Evolutionary conservation across 2,888 invertebrate species (phyloP).

Genomic region (Sesia bembeciformis): DNA sequence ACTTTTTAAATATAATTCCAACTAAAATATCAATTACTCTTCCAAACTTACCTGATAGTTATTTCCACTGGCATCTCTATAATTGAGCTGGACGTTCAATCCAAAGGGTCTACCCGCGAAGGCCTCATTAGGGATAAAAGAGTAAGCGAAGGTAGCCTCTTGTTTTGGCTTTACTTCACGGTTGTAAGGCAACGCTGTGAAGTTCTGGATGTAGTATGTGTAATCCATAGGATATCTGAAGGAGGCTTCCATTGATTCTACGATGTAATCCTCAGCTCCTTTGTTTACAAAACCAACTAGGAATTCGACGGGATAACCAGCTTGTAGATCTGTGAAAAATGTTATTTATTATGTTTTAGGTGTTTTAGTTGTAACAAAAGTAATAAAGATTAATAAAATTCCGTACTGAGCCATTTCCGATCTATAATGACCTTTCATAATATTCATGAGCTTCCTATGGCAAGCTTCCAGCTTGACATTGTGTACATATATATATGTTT

Average conservation of each 20-base stretch:
- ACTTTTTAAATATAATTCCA: too few relatives aligned
- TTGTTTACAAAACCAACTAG: conserved; percentile 97
- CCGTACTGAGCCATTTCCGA: too few relatives aligned
- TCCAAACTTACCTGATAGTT: conserved; percentile 68
- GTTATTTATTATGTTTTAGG: too few relatives aligned
- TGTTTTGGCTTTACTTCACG: conserved; percentile 91
- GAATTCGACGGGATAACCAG: conserved; percentile 94
- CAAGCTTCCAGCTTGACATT: too few relatives aligned
- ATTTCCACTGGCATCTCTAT: conserved; percentile 83
- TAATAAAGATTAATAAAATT: too few relatives aligned
- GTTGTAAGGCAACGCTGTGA: conserved; percentile 92
- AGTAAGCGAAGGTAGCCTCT: conserved; percentile 96
- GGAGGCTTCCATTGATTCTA: conserved; percentile 96
- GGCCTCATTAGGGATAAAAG: conserved; percentile 95
- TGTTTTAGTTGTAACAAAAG: too few relatives aligned
- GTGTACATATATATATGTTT: too few relatives aligned
- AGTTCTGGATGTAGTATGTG: conserved; percentile 98
- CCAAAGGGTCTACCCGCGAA: conserved; percentile 98
- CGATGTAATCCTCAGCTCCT: conserved; percentile 90
- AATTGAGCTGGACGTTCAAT: conserved; percentile 92
- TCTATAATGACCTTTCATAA: too few relatives aligned
- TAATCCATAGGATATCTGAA: conserved; percentile 99
- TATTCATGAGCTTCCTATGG: too few relatives aligned
- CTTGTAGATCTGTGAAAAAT: conserved; percentile 83
- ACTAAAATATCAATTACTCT: too few relatives aligned